These are phyloP conservation scores for Danio tinwini DNA, from an alignment of 2,797 vertebrate species.

Conservation along the genomic window DNA sequence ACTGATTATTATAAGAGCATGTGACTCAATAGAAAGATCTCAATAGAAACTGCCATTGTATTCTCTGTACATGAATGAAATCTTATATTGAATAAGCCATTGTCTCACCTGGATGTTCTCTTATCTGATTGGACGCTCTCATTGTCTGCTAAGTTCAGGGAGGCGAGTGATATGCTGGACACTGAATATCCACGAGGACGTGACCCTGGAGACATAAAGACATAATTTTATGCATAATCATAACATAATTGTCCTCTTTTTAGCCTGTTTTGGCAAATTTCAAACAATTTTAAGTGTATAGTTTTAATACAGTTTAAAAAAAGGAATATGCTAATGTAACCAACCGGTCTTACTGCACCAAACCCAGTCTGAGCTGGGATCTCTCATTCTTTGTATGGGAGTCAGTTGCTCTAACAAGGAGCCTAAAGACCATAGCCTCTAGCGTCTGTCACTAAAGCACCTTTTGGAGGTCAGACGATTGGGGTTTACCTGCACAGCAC, in stretches of 20 bases:
- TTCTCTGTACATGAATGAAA: neutral
- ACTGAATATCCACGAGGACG: slow-evolving; percentile 89
- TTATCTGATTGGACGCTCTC: slow-evolving; percentile 88
- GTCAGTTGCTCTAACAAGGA: too few species aligned
- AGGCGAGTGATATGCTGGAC: slow-evolving; percentile 94
- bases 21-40: neutral
- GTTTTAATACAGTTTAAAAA: too few species aligned
- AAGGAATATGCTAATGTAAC: too few species aligned
- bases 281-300: too few species aligned
- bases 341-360: too few species aligned
- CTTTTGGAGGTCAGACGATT: too few species aligned
- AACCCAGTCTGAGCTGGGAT: too few species aligned
- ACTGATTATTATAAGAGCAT: neutral
- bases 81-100: neutral
- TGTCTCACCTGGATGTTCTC: slow-evolving; percentile 88
- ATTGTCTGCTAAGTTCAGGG: slow-evolving; percentile 90
- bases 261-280: neutral
- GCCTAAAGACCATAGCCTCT: too few species aligned
- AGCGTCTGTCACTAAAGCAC: too few species aligned
- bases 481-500: too few species aligned
- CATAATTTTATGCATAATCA: slow-evolving; percentile 26
- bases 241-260: neutral
- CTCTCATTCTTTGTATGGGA: too few species aligned
- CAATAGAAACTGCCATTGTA: neutral
- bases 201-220: slow-evolving; percentile 78